phyloP scores from a whole-genome alignment of 2,888 invertebrate species.

The Osedax frankpressi region DNA sequence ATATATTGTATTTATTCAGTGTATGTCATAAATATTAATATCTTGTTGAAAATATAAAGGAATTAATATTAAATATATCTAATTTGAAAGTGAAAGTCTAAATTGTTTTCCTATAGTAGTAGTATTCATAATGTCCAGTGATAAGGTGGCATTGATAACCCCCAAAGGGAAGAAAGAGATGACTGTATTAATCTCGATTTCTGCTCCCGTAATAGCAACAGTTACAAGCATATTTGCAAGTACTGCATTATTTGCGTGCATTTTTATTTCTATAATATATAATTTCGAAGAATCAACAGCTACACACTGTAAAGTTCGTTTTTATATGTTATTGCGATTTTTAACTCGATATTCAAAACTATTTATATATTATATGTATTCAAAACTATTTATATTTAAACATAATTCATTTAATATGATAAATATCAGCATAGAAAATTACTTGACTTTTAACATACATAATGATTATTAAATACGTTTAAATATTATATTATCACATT shows the following conservation, averaged over 20 bases:
- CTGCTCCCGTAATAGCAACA: background rate
- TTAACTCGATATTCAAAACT: no score
- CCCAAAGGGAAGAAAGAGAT: background rate
- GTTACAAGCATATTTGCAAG: slow-evolving; percentile 27
- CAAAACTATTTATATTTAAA: background rate
- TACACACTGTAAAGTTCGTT: slow-evolving; percentile 25
- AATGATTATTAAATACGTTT: background rate
- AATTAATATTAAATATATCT: no score
- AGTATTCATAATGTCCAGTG: no score
- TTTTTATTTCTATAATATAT: slow-evolving; percentile 32
- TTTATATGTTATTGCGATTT: background rate
- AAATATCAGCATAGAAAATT: background rate
- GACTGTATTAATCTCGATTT: background rate
- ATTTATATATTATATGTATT: no score
- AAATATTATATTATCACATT: background rate
- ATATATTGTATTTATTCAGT: no score
- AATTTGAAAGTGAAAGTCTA: no score
- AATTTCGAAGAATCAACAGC: slow-evolving; percentile 25
- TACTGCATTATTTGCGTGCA: slow-evolving; percentile 34
- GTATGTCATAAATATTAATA: no score
- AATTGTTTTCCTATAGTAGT: no score
- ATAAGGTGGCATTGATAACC: background rate
- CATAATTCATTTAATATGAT: slow-evolving; percentile 7
- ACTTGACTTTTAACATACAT: background rate
- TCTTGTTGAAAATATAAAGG: no score